A percentile compares a stretch with the other conserved stretches of the same genome.
Conservation (phyloP, 2,797 vertebrate genomes). For the Tokudaia muenninki region DNA sequence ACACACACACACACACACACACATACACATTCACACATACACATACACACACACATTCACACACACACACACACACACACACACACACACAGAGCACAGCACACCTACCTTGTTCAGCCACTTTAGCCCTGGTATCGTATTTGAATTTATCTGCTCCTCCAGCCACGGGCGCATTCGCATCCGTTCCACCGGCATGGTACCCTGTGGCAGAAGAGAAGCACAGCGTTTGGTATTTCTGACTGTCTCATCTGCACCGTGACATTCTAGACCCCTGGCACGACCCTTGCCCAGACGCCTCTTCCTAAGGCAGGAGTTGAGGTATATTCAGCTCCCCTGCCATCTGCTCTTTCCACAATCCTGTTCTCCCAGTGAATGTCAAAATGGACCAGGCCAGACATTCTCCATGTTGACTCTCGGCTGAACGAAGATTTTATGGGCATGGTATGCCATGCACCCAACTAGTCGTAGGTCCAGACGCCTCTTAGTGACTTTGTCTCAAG, state of each 20-base stretch:
- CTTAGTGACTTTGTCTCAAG: not conserved
- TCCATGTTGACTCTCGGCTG: not conserved
- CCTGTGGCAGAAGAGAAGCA: constrained; percentile 78
- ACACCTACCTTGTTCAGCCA: constrained; percentile 96
- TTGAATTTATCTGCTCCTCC: constrained; percentile 97
- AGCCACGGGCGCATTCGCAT: constrained; percentile 99
- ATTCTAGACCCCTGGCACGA: not conserved
- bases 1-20: not conserved
- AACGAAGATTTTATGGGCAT: not conserved
- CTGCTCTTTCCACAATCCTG: rapidly evolving
- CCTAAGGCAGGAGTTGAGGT: too few species aligned
- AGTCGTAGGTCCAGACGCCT: too few species aligned
- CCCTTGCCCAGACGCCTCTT: not conserved
- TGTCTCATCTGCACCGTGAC: rapidly evolving
- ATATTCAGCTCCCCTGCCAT: not conserved
- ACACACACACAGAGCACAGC: not conserved
- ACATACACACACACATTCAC: not conserved
- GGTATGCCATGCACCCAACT: not conserved
- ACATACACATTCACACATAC: not conserved
- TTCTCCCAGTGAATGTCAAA: rapidly evolving
- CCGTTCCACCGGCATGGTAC: constrained; percentile 97
- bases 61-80: constrained; percentile 10
- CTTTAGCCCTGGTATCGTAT: constrained; percentile 95
- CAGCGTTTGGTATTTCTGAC: not conserved
- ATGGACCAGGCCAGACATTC: not conserved